Conservation (phyloP, 1,140 invertebrate genomes). For the Apolygus lucorum region DNA sequence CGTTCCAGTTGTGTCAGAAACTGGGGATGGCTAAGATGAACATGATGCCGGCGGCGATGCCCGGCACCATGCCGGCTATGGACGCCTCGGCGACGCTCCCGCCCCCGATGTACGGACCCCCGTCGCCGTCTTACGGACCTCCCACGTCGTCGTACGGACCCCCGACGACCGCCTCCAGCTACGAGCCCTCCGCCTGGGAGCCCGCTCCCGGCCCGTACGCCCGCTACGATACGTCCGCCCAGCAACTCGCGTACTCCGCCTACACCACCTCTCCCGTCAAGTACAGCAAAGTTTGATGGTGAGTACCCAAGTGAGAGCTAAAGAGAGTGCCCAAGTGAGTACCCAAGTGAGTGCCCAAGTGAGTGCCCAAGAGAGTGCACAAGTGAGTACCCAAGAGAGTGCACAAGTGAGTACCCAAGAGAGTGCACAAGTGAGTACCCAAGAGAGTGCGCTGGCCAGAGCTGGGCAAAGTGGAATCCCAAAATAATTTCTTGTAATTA, state of each 20-base stretch:
- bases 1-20: constrained; percentile 30
- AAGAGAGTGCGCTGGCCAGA: too few species aligned
- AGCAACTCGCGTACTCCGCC: constrained; percentile 66
- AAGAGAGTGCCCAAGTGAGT: too few species aligned
- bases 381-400: too few species aligned
- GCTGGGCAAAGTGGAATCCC: too few species aligned
- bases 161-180: constrained; percentile 35
- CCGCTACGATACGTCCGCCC: constrained; percentile 44
- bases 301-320: too few species aligned
- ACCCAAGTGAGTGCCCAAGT: too few species aligned
- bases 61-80: constrained; percentile 50
- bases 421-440: too few species aligned
- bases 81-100: constrained; percentile 43
- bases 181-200: constrained; percentile 47
- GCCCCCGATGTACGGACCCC: constrained; percentile 40
- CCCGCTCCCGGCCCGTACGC: constrained; percentile 58
- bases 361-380: too few species aligned
- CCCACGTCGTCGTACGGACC: constrained; percentile 34
- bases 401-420: too few species aligned
- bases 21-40: constrained; percentile 30
- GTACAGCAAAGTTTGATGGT: too few species aligned
- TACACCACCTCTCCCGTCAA: constrained; percentile 49
- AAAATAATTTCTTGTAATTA: too few species aligned
- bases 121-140: constrained; percentile 55
- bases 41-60: constrained; percentile 49